Conservation (phyloP, 2,797 vertebrate genomes). For the Acanthiza pusilla region DNA sequence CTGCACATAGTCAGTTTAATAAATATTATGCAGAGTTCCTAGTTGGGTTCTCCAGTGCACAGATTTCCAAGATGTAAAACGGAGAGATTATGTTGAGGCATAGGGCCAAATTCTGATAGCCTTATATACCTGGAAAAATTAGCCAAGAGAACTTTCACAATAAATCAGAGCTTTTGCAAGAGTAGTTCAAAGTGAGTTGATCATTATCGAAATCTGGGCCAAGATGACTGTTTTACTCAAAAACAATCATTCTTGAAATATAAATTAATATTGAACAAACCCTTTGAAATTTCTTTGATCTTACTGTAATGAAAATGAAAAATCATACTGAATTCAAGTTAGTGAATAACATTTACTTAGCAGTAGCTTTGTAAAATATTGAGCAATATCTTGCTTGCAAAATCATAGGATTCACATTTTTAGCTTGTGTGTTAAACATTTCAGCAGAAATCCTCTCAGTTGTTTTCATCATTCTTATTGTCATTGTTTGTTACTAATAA, state of each 20-base stretch:
- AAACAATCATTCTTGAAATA: background rate
- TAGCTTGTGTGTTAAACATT: background rate
- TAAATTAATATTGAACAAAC: background rate
- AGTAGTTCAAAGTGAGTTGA: background rate
- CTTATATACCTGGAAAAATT: constrained; percentile 14
- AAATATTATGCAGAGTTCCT: constrained; percentile 19
- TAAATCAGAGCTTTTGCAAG: background rate
- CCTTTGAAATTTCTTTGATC: background rate
- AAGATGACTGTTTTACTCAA: background rate
- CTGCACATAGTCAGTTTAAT: constrained; percentile 2
- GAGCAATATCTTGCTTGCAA: background rate
- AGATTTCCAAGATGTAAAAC: background rate
- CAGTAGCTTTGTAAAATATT: background rate
- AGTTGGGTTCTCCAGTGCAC: background rate
- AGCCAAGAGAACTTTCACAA: background rate
- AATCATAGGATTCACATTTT: background rate
- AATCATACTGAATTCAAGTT: background rate
- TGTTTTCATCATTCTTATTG: background rate
- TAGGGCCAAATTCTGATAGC: background rate
- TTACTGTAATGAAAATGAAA: background rate
- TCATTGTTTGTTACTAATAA: background rate
- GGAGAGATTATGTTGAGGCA: background rate
- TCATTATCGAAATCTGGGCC: background rate
- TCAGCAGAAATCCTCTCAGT: background rate
- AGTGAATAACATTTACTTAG: background rate